These are phyloP conservation scores for Rhea pennata DNA, from an alignment of 2,113 vertebrate genomes.

Conservation along the genomic window DNA sequence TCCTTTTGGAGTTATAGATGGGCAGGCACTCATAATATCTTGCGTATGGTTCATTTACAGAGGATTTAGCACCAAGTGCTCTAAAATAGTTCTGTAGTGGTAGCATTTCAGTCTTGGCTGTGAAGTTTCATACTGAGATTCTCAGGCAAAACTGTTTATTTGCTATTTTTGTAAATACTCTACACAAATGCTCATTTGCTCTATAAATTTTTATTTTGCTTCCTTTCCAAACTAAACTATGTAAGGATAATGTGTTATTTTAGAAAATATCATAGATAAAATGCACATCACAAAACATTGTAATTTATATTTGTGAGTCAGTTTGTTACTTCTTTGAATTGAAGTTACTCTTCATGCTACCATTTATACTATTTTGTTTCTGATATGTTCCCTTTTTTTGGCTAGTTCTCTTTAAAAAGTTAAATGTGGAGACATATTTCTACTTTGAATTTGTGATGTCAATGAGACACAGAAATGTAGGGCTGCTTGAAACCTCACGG, in stretches of 20 bases:
- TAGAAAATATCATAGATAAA: neutral
- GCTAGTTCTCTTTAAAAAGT: neutral
- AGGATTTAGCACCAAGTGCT: conserved; percentile 13
- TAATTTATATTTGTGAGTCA: neutral
- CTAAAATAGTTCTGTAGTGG: neutral
- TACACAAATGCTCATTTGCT: neutral
- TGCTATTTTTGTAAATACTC: conserved; percentile 3
- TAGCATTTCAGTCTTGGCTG: neutral
- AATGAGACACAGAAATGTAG: neutral
- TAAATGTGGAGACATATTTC: neutral
- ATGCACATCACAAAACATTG: neutral
- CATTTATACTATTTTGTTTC: neutral
- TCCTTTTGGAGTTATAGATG: conserved; percentile 27
- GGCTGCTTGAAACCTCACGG: neutral
- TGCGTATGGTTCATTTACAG: conserved; percentile 5
- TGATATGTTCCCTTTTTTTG: neutral
- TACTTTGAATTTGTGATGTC: neutral
- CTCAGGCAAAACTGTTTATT: neutral
- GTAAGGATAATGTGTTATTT: neutral
- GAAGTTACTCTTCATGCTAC: neutral
- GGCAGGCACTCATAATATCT: conserved; percentile 21
- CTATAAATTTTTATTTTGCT: conserved; percentile 13
- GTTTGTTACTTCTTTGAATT: neutral
- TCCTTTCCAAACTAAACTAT: neutral
- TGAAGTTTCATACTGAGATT: conserved; percentile 10